Conservation (phyloP, 2,797 vertebrate genomes). For the Gouania willdenowi region DNA sequence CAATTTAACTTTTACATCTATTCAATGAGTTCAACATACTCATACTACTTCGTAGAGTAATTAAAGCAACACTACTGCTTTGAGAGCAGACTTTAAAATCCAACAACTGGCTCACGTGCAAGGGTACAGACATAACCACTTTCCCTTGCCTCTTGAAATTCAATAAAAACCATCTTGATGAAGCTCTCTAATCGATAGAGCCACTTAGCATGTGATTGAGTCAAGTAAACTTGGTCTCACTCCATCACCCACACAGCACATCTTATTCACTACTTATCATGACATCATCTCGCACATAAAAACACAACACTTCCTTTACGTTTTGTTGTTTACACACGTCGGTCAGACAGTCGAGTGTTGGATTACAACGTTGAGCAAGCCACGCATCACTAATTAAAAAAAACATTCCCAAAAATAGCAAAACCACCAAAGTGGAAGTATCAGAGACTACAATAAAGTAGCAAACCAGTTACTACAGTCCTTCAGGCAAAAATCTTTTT, state of each 20-base stretch:
- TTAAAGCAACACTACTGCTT: neutral
- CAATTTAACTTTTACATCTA: no score
- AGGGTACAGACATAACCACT: conserved; percentile 1
- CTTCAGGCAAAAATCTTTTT: no score
- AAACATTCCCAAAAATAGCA: no score
- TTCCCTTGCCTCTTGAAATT: neutral
- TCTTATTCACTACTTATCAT: neutral
- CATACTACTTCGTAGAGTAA: neutral
- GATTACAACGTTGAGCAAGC: no score
- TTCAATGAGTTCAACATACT: neutral
- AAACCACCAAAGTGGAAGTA: no score
- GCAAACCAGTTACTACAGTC: no score
- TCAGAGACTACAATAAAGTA: no score
- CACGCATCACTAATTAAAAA: no score
- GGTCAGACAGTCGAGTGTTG: no score
- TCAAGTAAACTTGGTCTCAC: conserved; percentile 13
- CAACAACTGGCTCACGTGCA: neutral
- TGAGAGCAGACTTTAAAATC: neutral
- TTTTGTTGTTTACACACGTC: no score
- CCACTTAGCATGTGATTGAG: conserved; percentile 36
- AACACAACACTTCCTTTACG: conserved; percentile 2
- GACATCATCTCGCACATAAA: neutral
- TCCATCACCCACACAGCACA: neutral
- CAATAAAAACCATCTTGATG: conserved; percentile 33
- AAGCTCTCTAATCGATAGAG: conserved; percentile 46